Evolutionary conservation across 2,113 vertebrate genomes (phyloP).

Genomic region (Phocoena sinus): DNA sequence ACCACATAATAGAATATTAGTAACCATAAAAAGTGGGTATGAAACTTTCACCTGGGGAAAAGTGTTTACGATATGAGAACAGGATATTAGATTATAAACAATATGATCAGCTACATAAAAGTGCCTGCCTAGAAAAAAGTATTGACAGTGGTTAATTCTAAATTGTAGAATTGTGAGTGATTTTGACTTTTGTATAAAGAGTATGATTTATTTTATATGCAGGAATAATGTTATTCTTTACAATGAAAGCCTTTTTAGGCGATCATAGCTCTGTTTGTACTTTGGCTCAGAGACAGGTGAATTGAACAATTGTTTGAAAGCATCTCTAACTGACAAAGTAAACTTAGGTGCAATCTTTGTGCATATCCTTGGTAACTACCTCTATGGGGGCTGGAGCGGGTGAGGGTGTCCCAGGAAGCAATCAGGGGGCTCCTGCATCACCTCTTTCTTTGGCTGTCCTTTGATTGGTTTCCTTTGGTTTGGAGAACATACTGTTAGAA

Average conservation of each 20-base stretch:
- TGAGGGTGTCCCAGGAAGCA: not conserved
- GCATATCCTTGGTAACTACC: not conserved
- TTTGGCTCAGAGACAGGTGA: not conserved
- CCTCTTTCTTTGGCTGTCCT: not conserved
- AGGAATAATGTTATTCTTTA: not conserved
- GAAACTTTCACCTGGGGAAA: not conserved
- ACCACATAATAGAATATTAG: not conserved
- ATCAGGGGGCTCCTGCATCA: not conserved
- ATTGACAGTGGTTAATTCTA: not conserved
- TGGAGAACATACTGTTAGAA: not conserved
- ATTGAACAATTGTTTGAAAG: not conserved
- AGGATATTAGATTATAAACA: not conserved
- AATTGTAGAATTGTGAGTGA: not conserved
- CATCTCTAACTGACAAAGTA: not conserved
- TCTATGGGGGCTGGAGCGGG: fast-evolving
- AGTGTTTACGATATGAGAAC: not conserved
- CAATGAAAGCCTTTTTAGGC: not conserved
- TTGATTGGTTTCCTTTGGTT: not conserved
- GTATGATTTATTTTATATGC: not conserved
- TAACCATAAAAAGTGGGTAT: not conserved
- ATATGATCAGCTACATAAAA: not conserved
- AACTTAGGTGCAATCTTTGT: not conserved
- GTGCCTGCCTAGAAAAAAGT: not conserved
- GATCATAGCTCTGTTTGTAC: not conserved
- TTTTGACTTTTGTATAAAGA: not conserved